These are phyloP conservation scores for Cataglyphis hispanica DNA, from an alignment of 1,140 invertebrate genomes.

Conservation along the genomic window DNA sequence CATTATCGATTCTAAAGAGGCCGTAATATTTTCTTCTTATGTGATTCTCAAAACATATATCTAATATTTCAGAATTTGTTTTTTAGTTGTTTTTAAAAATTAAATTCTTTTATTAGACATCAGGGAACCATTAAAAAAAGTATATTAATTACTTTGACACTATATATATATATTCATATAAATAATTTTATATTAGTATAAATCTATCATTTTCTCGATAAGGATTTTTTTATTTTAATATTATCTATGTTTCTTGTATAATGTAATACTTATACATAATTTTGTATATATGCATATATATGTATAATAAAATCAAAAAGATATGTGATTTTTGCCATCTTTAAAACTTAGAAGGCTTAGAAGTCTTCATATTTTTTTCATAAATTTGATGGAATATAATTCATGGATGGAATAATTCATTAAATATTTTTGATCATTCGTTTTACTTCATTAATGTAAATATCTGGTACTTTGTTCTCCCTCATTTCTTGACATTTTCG, in stretches of 20 bases:
- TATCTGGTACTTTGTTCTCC: conserved; percentile 81
- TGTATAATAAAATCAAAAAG: background rate
- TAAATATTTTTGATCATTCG: conserved; percentile 80
- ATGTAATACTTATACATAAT: background rate
- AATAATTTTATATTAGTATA: background rate
- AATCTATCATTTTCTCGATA: background rate
- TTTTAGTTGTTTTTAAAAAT: too few relatives aligned
- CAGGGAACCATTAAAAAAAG: background rate
- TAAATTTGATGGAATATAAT: background rate
- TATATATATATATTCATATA: background rate
- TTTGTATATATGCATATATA: background rate
- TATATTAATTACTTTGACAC: background rate
- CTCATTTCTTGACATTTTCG: conserved; percentile 88
- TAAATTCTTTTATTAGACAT: too few relatives aligned
- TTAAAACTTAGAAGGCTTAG: background rate
- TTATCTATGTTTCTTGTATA: background rate
- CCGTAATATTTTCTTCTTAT: background rate
- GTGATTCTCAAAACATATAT: too few relatives aligned
- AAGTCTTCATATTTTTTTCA: background rate
- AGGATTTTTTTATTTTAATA: conserved; percentile 14
- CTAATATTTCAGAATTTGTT: too few relatives aligned
- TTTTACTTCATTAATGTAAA: conserved; percentile 84
- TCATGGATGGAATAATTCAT: conserved; percentile 64
- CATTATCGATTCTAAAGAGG: background rate
- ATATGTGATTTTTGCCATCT: background rate